phyloP scores from a whole-genome alignment of 2,113 vertebrate species.

The Eudyptes chrysolophus region DNA sequence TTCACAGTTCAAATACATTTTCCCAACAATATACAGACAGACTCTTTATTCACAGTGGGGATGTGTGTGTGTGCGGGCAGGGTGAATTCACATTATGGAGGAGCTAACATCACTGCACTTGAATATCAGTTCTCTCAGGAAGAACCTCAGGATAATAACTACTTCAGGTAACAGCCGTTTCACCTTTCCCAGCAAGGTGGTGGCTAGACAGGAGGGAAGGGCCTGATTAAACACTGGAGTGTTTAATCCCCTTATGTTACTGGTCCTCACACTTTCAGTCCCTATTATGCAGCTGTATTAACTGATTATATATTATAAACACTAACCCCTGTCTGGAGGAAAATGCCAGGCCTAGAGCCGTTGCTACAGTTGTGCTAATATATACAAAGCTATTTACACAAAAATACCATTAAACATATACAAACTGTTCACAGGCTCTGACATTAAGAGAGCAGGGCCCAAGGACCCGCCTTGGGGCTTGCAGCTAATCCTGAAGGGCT shows the following conservation, averaged over 20 bases:
- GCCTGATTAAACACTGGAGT: background rate
- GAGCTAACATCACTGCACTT: background rate
- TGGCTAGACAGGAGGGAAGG: background rate
- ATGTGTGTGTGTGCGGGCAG: background rate
- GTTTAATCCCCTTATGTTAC: background rate
- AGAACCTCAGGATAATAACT: background rate
- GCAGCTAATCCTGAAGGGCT: constrained; percentile 46
- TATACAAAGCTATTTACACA: constrained; percentile 61
- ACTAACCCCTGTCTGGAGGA: background rate
- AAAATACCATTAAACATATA: constrained; percentile 43
- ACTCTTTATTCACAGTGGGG: constrained; percentile 44
- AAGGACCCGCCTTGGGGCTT: constrained; percentile 28
- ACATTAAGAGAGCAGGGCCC: constrained; percentile 4
- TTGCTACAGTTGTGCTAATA: constrained; percentile 64
- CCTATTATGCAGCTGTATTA: background rate
- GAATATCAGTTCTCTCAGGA: background rate
- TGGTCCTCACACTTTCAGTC: background rate
- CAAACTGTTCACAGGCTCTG: constrained; percentile 55
- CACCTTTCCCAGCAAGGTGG: constrained; percentile 33
- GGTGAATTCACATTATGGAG: constrained; percentile 63
- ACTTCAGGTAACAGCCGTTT: background rate
- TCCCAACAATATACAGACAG: constrained; percentile 62
- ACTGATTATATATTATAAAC: constrained; percentile 15
- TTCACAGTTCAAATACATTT: constrained; percentile 72
- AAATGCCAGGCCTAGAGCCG: background rate